Conservation (phyloP, 2,113 vertebrate genomes). For the Pandion haliaetus region DNA sequence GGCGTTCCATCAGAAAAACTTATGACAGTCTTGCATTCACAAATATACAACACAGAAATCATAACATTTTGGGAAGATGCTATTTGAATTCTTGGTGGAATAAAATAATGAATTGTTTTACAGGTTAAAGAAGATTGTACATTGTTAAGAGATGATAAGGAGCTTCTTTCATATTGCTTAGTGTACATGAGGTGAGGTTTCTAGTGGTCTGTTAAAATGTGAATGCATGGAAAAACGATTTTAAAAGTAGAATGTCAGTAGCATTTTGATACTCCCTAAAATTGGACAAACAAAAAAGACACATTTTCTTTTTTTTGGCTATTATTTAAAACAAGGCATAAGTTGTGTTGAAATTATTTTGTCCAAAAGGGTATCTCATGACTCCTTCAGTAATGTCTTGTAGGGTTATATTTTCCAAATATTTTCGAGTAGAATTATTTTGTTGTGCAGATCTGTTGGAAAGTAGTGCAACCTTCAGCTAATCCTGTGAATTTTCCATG, state of each 20-base stretch:
- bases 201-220: neutral
- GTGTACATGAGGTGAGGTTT: neutral
- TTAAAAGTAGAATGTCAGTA: neutral
- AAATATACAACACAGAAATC: neutral
- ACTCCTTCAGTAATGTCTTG: neutral
- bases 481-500: neutral
- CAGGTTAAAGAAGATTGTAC: neutral
- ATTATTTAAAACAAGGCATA: neutral
- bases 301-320: neutral
- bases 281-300: neutral
- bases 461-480: neutral
- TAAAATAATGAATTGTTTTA: neutral
- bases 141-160: neutral
- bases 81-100: neutral
- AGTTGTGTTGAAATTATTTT: neutral
- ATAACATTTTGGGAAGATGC: neutral
- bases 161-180: neutral
- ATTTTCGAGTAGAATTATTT: neutral
- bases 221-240: neutral
- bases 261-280: neutral
- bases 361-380: neutral
- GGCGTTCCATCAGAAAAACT: neutral
- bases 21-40: neutral
- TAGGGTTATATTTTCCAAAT: neutral
- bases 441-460: neutral